phyloP scores from a whole-genome alignment of 2,113 vertebrate species.

The Cacatua alba region DNA sequence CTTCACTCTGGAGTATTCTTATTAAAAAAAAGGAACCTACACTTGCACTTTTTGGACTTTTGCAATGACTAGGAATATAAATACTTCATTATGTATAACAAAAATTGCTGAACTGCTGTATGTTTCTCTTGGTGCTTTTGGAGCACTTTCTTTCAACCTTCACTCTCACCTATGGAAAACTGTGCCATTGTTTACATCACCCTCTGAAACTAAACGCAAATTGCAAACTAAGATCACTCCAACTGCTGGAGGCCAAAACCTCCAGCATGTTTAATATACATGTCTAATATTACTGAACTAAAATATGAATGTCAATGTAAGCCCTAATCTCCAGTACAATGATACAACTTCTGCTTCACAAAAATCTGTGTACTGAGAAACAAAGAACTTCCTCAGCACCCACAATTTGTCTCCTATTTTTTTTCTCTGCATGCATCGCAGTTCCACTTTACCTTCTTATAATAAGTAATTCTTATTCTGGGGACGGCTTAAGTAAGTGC shows the following conservation, averaged over 20 bases:
- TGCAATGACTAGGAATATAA: slow-evolving; percentile 40
- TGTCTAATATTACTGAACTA: slow-evolving; percentile 1
- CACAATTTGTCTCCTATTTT: background rate
- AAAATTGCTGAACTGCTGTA: slow-evolving; percentile 28
- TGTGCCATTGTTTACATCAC: slow-evolving; percentile 12
- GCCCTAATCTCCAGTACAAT: background rate
- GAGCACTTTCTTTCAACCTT: slow-evolving; percentile 11
- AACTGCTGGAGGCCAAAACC: slow-evolving; percentile 24
- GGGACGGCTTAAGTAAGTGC: background rate
- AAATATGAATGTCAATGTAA: slow-evolving; percentile 18
- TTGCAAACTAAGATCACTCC: slow-evolving; percentile 39
- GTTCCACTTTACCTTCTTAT: background rate
- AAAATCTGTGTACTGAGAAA: background rate
- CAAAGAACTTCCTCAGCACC: background rate
- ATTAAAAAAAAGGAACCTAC: background rate
- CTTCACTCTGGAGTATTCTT: slow-evolving; percentile 17
- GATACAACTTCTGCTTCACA: background rate
- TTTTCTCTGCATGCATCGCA: background rate
- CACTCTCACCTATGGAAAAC: slow-evolving; percentile 7
- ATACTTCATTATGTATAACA: background rate
- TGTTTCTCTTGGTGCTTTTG: slow-evolving; percentile 23
- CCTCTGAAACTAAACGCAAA: background rate
- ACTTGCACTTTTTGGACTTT: slow-evolving; percentile 51
- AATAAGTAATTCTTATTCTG: background rate
- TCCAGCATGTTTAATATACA: background rate